A percentile compares a stretch with the other conserved stretches of the same genome.
These are phyloP conservation scores for Notamacropus eugenii DNA, from an alignment of 2,797 vertebrate genomes.

Conservation along the genomic window DNA sequence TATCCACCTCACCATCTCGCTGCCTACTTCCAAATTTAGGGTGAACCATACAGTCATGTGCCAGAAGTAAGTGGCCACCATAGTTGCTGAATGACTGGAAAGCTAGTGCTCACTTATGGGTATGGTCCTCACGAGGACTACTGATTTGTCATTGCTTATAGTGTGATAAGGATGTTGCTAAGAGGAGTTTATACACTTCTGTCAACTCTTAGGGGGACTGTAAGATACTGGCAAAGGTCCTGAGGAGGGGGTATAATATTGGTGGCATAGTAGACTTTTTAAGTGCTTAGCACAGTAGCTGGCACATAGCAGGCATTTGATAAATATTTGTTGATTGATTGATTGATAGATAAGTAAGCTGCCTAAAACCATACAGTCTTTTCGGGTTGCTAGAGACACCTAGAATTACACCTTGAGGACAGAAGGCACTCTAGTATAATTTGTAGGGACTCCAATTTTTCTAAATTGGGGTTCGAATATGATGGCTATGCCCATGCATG, in stretches of 20 bases:
- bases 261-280: not conserved
- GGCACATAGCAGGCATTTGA: not conserved
- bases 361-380: not conserved
- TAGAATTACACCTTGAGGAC: not conserved
- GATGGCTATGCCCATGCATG: not conserved
- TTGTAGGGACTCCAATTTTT: not conserved
- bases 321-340: not conserved
- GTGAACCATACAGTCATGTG: not conserved
- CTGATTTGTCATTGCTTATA: no score
- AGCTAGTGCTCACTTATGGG: no score
- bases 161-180: no score
- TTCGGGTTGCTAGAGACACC: not conserved
- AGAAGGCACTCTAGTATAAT: not conserved
- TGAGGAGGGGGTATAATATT: not conserved
- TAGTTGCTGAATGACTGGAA: not conserved
- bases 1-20: not conserved
- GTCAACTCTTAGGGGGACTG: not conserved
- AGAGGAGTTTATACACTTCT: not conserved
- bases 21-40: no score
- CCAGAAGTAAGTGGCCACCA: not conserved
- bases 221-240: not conserved
- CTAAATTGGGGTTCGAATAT: not conserved
- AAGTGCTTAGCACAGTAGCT: conserved; percentile 3
- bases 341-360: not conserved
- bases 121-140: no score